Base-by-base conservation (phyloP, 2,888 invertebrate genomes). In the Germaria angustata region DNA sequence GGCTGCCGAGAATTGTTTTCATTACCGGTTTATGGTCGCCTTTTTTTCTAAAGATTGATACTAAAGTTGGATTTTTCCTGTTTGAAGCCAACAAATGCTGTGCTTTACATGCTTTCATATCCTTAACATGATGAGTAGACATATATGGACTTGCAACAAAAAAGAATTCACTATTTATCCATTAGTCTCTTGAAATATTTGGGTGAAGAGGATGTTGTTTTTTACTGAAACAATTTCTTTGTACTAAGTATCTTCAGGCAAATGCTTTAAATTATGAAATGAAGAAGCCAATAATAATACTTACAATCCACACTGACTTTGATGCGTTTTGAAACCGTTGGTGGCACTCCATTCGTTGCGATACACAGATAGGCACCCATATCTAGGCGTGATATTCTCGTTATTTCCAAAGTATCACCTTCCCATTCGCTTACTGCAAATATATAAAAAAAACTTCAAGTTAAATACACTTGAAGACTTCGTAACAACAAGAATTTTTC, bases 291-390 rank as follows among this genome's bases (percentile, higher is more conserved):
- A n/a, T n/a, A n/a, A n/a, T n/a, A n/a, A n/a, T 92, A 96, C 97
- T 97, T 92, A 97, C 97, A 97, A 92, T 97, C 97, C 76, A 97
- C 97, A 93, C 96, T 96, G 90, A 97, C 96, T 94, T 96, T 96
- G 89, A 97, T 97, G 89, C 96, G 93, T 92, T 97, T 97, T 90
- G 97, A 97, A 86, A 97, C 97, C 46, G 96, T 95, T 11, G 97
- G 97, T 2, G 97, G 97, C 36, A 97, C 95, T n/a, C 96, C 96
- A 89, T 97, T 97, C 78, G 91, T 89, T 68, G 98, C 97, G 86
- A 97, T 97, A 92, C 98, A 98, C 86, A 98, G 93, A 92, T 97
- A 97, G 79, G 96, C 96, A 55, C 97, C 97, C 97, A 97, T 97
- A 90, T 96, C 96, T 87, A 97, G 92, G 85, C 97, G 93, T 71